Percentiles rank a stretch among this genome's conserved stretches.
phyloP scores from a whole-genome alignment of 2,888 invertebrate species.

The Chrysina gloriosa region DNA sequence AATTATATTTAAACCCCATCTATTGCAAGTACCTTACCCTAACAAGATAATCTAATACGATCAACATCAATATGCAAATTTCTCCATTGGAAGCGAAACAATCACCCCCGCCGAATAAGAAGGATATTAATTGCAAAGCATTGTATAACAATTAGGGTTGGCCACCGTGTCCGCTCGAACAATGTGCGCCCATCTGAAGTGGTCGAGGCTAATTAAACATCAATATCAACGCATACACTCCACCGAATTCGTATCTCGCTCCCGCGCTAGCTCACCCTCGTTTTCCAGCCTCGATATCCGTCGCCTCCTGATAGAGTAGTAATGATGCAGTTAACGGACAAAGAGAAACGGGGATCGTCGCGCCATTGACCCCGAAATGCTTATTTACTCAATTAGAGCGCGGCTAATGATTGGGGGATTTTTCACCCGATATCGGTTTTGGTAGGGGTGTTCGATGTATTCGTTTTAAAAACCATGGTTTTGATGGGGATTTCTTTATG shows the following conservation, averaged over 20 bases:
- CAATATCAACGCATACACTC: slow-evolving; percentile 12
- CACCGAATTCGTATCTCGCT: background rate
- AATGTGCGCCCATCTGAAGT: slow-evolving; percentile 14
- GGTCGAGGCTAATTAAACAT: slow-evolving; percentile 23
- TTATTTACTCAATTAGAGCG: background rate
- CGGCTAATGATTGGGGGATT: background rate
- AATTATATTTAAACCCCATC: too few relatives aligned
- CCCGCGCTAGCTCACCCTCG: background rate
- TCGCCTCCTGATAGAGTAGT: background rate
- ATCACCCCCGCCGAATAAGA: background rate
- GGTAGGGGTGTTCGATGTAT: too few relatives aligned
- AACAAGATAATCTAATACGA: background rate
- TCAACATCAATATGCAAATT: slow-evolving; percentile 13
- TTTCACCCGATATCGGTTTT: too few relatives aligned
- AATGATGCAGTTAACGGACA: background rate
- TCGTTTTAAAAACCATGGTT: too few relatives aligned
- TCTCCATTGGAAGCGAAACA: slow-evolving; percentile 2
- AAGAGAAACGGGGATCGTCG: background rate
- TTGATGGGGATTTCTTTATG: too few relatives aligned
- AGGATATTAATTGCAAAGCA: slow-evolving; percentile 14
- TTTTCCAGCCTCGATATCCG: background rate
- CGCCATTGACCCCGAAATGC: background rate
- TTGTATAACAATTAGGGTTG: slow-evolving; percentile 18
- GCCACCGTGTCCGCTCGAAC: slow-evolving; percentile 6
- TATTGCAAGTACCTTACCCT: background rate